phyloP scores from a whole-genome alignment of 2,797 vertebrate genomes.

The Masticophis lateralis region DNA sequence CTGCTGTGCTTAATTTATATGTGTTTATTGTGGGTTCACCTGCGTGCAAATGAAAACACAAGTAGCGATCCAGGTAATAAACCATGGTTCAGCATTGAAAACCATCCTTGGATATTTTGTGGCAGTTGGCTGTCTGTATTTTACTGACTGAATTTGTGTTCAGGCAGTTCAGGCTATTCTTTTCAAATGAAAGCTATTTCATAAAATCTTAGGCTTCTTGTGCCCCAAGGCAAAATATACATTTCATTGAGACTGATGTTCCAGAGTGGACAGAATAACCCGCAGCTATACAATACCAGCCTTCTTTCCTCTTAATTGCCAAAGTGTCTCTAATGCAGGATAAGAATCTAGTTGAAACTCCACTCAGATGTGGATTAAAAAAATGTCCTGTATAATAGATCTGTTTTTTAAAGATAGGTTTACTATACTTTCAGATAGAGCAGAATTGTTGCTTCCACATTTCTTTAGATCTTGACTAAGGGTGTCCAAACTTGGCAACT shows the following conservation, averaged over 20 bases:
- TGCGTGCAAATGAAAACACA: not conserved
- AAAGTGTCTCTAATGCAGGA: not conserved
- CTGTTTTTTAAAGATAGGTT: not conserved
- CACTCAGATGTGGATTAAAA: not conserved
- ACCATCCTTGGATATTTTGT: not conserved
- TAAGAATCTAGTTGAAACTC: not conserved
- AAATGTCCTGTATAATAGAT: not conserved
- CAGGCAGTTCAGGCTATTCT: not conserved
- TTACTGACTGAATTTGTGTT: not conserved
- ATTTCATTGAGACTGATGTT: constrained; percentile 19
- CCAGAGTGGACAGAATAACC: constrained; percentile 5
- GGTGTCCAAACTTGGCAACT: not conserved
- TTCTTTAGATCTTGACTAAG: not conserved
- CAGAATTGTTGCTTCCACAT: not conserved
- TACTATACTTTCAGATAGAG: not conserved
- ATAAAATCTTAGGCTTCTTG: not conserved
- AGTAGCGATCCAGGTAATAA: not conserved
- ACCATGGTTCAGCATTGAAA: not conserved
- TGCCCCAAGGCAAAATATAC: not conserved
- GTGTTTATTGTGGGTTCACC: not conserved
- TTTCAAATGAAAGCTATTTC: not conserved
- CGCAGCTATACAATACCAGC: not conserved
- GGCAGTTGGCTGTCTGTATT: not conserved
- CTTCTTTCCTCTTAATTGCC: not conserved
- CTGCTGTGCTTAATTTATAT: not conserved